These are phyloP conservation scores for Tubulanus polymorphus DNA, from an alignment of 2,888 invertebrate species.

Conservation along the genomic window DNA sequence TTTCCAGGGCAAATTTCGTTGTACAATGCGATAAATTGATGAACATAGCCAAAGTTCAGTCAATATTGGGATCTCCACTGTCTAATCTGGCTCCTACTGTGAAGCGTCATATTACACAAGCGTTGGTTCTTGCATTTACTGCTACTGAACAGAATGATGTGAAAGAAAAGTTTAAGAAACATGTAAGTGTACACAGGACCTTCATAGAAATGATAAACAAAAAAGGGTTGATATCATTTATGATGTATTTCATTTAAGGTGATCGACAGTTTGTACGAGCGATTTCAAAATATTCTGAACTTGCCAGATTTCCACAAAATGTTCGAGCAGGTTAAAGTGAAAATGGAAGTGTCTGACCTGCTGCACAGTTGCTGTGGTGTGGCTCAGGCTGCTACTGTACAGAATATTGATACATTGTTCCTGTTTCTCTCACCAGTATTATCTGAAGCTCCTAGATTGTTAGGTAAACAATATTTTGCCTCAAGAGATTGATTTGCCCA, in stretches of 20 bases:
- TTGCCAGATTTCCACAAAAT: conserved; percentile 59
- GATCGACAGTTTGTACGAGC: conserved; percentile 58
- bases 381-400: conserved; percentile 40
- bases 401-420: conserved; percentile 55
- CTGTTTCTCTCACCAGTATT: conserved; percentile 65
- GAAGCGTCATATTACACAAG: conserved; percentile 67
- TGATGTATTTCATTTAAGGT: conserved; percentile 40
- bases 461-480: no score
- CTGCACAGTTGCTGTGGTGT: conserved; percentile 65
- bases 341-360: conserved; percentile 68
- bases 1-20: conserved; percentile 58
- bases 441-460: conserved; percentile 66
- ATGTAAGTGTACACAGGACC: conserved; percentile 26
- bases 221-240: neutral
- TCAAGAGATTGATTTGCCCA: no score
- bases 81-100: conserved; percentile 59
- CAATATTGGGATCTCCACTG: conserved; percentile 56
- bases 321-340: conserved; percentile 63
- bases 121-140: conserved; percentile 62
- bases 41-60: conserved; percentile 56
- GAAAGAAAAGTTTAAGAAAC: conserved; percentile 44
- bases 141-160: conserved; percentile 56
- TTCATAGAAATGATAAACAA: neutral
- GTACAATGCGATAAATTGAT: conserved; percentile 61
- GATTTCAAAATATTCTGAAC: conserved; percentile 59